Evolutionary conservation across 2,113 vertebrate genomes (phyloP).

Genomic region (Dolichotis patagonum): DNA sequence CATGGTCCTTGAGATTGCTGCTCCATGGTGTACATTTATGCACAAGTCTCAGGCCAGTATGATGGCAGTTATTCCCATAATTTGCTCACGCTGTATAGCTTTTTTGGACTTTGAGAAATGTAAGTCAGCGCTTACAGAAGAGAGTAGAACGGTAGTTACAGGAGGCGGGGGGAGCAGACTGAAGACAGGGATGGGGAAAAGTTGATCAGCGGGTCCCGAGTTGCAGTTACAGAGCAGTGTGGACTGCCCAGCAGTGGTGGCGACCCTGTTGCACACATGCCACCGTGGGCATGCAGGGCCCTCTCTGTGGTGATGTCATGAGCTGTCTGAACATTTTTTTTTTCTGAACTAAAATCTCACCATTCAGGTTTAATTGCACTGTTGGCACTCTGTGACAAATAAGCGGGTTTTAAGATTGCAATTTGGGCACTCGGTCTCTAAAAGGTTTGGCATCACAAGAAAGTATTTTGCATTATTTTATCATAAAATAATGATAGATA

Average conservation of each 20-base stretch:
- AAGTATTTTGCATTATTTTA: neutral
- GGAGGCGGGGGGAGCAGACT: neutral
- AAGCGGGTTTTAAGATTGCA: neutral
- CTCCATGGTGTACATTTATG: rapidly evolving
- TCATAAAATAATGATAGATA: neutral
- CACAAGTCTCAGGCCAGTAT: too few relatives aligned
- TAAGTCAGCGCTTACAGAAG: neutral
- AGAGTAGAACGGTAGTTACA: neutral
- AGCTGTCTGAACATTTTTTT: neutral
- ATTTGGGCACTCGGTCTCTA: neutral
- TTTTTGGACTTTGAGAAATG: neutral
- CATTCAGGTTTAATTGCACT: neutral
- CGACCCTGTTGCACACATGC: neutral
- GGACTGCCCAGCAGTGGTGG: neutral
- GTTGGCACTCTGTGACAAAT: neutral
- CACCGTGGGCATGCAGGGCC: neutral
- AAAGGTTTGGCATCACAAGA: neutral
- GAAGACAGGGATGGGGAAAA: neutral
- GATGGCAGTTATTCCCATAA: too few relatives aligned
- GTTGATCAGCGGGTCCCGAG: neutral
- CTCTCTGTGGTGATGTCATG: neutral
- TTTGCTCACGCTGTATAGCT: neutral
- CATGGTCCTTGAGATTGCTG: neutral
- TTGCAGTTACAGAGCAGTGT: neutral
- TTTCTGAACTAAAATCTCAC: neutral